Base-by-base conservation (phyloP, 2,113 vertebrate genomes). In the Columba janthina region DNA sequence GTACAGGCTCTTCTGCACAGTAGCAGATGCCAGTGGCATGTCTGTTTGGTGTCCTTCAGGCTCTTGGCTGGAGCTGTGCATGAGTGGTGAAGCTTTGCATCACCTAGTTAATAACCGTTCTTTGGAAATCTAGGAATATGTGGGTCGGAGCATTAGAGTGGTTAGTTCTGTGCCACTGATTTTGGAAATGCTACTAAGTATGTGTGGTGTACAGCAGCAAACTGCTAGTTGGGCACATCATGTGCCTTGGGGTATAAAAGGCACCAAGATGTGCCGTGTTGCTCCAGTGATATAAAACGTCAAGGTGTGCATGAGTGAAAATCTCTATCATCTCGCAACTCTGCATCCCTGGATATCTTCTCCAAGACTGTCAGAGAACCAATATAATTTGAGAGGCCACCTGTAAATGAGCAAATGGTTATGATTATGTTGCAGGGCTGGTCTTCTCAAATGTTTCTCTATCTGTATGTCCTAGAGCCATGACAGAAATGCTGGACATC, bases 401-500 rank as follows among this genome's bases (percentile, higher is more conserved):
- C 8, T 18, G 10, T 50, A 62, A 76, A 14, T 57, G 36, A 66
- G 71, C 14, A 82, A 58, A 5, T 24, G 25, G 12, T 18, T 73
- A 14, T 67, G 60, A 50, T 61, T 80, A 1, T 42, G 66, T 56
- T 48, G 3, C 14, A 85, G 64, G 44, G 6, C 14, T n/a, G 66
- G 40, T 9, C 11, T 69, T 83, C 54, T 65, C 34, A 46, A 70
- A 13, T 10, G 4, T 66, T 92, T 73, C 32, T 77, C 29, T 80
- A 46, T 9, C 69, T 53, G 36, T 0, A 1, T 53, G 19, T 61
- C 14, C 28, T 51, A 13, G 19, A 94, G 19, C 15, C 5, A 10
- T 26, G 32, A 34, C 12, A n/a, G 6, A 56, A 85, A 67, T 0
- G 0, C 6, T 58, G 32, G 22, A 7, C 3, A 34, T 51, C 26